These are phyloP conservation scores for Hucho hucho DNA, from an alignment of 2,113 vertebrate species.

Conservation along the genomic window DNA sequence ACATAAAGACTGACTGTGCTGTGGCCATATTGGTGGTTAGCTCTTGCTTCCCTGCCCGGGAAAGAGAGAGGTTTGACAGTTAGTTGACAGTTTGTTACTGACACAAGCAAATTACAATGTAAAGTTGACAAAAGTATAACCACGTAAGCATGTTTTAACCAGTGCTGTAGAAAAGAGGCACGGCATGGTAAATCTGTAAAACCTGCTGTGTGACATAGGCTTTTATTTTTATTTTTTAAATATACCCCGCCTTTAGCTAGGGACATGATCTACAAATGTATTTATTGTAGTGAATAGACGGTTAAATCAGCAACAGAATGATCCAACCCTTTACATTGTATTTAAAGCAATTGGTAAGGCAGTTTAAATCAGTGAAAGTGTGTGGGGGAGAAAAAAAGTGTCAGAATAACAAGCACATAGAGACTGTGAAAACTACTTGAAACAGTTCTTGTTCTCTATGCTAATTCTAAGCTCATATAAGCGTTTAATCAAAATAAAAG, in stretches of 20 bases:
- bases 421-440: background rate
- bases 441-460: background rate
- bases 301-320: no score
- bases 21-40: slow-evolving; percentile 80
- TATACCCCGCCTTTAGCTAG: background rate
- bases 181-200: background rate
- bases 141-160: background rate
- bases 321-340: no score
- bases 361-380: background rate
- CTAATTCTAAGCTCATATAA: background rate
- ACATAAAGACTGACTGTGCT: slow-evolving; percentile 79
- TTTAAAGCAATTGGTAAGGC: background rate
- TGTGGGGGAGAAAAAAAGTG: background rate
- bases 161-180: background rate
- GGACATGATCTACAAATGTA: no score
- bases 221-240: background rate
- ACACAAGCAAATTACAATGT: background rate
- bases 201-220: background rate
- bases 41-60: slow-evolving; percentile 58
- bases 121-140: no score
- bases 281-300: no score
- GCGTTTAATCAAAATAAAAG: background rate
- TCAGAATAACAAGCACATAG: background rate
- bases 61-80: slow-evolving; percentile 23
- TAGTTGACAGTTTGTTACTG: slow-evolving; percentile 1